Evolutionary conservation across 2,113 vertebrate species (phyloP).

Genomic region (Passer montanus): DNA sequence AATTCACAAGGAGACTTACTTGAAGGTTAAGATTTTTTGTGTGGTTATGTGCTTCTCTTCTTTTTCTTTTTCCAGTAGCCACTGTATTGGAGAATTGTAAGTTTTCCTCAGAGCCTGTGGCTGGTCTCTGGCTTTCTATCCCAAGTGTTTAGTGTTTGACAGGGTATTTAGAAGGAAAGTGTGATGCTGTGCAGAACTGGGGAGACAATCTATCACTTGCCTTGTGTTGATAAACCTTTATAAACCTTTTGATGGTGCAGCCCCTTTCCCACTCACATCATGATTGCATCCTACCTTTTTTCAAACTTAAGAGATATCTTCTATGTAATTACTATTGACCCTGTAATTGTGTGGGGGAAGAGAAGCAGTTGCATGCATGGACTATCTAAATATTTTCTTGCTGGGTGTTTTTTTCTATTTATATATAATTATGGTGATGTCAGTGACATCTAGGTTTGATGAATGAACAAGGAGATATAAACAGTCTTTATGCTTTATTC

Average conservation of each 20-base stretch:
- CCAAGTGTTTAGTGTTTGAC: not conserved
- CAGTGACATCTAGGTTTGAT: not conserved
- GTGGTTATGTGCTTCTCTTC: not conserved
- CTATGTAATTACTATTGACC: not conserved
- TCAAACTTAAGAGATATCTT: not conserved
- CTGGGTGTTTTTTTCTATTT: not conserved
- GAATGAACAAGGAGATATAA: constrained; percentile 3
- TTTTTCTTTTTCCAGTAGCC: not conserved
- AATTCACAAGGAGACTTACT: not conserved
- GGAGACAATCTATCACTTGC: not conserved
- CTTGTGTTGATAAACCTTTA: not conserved
- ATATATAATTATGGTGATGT: not conserved
- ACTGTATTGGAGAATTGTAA: not conserved
- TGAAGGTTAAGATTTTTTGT: not conserved
- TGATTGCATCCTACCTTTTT: not conserved
- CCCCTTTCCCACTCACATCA: not conserved
- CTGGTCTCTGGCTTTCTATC: not conserved
- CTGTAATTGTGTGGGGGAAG: not conserved
- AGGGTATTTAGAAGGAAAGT: not conserved
- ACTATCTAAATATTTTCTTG: not conserved
- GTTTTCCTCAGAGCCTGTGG: not conserved
- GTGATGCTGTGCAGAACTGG: not conserved
- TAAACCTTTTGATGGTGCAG: not conserved
- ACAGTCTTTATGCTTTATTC: constrained; percentile 23
- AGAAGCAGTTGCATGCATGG: not conserved